Evolutionary conservation across 1,140 invertebrate genomes (phyloP).

Genomic region (Apis mellifera): Amel_HAv3.1 CM009943.2:6579001-6579500

Average conservation of each 20-base stretch:
- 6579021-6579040: conserved; percentile 16
- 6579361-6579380: conserved; percentile 36
- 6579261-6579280: conserved; percentile 72
- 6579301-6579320: conserved; percentile 43
- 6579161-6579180: conserved; percentile 54
- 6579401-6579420: conserved; percentile 64
- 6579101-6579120: conserved; percentile 72
- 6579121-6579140: conserved; percentile 75
- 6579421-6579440: conserved; percentile 60
- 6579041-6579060: conserved; percentile 38
- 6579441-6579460: conserved; percentile 46
- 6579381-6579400: conserved; percentile 56
- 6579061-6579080: conserved; percentile 56
- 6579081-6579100: conserved; percentile 74
- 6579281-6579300: conserved; percentile 65
- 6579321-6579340: background rate
- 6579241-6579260: conserved; percentile 22
- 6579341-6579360: background rate
- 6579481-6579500: background rate
- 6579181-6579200: conserved; percentile 50
- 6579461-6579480: conserved; percentile 3
- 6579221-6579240: conserved; percentile 39
- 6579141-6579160: conserved; percentile 65
- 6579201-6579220: conserved; percentile 48
- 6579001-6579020: conserved; percentile 19